Percentiles rank a stretch among this genome's conserved stretches.
These are phyloP conservation scores for Camponotus pennsylvanicus DNA, from an alignment of 1,140 invertebrate species.

Conservation along the genomic window DNA sequence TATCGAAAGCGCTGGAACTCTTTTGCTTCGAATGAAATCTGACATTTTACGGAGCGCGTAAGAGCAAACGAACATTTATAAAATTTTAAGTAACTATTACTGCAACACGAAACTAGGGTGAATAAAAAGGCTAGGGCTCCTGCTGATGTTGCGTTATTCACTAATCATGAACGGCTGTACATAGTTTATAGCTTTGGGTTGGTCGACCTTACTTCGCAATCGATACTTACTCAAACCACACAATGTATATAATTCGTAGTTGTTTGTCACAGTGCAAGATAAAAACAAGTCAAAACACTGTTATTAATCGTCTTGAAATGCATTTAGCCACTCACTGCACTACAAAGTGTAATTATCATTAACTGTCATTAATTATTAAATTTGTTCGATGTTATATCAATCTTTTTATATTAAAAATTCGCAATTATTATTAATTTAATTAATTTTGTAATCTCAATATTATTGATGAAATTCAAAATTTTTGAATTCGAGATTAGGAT, in stretches of 20 bases:
- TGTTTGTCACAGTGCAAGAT: neutral
- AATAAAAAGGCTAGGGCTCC: neutral
- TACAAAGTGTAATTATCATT: neutral
- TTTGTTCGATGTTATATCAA: neutral
- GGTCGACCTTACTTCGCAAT: constrained; percentile 18
- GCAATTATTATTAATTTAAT: neutral
- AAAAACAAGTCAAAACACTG: neutral
- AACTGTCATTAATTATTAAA: neutral
- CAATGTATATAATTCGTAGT: neutral
- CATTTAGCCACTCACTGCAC: neutral
- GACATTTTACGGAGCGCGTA: constrained; percentile 56
- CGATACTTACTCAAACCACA: constrained; percentile 27
- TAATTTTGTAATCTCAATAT: neutral
- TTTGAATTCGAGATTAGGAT: neutral
- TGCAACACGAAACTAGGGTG: constrained; percentile 1
- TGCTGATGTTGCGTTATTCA: constrained; percentile 45
- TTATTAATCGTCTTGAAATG: neutral
- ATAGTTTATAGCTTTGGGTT: constrained; percentile 36
- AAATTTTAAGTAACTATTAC: constrained; percentile 61
- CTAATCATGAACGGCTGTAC: constrained; percentile 53
- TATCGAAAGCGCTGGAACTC: constrained; percentile 13
- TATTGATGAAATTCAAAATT: neutral
- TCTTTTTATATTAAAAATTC: neutral
- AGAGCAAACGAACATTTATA: constrained; percentile 41
- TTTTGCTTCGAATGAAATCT: constrained; percentile 40